phyloP scores from a whole-genome alignment of 1,140 invertebrate genomes.

The Pararge aegeria region DNA sequence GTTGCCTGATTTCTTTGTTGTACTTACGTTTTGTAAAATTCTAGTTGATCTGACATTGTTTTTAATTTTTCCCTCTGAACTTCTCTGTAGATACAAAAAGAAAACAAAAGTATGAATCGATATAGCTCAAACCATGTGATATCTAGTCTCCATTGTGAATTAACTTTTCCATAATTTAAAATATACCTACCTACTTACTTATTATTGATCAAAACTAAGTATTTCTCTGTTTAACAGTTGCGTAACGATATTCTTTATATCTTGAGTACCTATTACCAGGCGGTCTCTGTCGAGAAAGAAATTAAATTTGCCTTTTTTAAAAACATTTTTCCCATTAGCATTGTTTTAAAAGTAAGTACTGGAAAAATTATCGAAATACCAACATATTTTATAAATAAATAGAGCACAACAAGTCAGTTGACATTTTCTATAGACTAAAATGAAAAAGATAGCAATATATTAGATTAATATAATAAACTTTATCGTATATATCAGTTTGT shows the following conservation, averaged over 20 bases:
- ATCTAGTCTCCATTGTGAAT: slow-evolving; percentile 62
- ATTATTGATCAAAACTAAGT: not conserved
- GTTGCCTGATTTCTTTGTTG: not conserved
- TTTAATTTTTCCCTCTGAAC: not conserved
- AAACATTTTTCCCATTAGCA: not conserved
- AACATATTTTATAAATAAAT: slow-evolving; percentile 28
- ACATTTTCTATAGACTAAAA: slow-evolving; percentile 76
- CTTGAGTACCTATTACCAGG: not conserved
- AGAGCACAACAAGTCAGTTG: slow-evolving; percentile 57
- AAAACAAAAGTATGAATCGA: slow-evolving; percentile 38
- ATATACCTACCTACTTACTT: slow-evolving; percentile 1
- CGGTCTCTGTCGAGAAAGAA: not conserved
- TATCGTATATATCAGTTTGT: slow-evolving; percentile 76
- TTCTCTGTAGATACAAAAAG: slow-evolving; percentile 18
- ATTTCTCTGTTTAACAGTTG: slow-evolving; percentile 12
- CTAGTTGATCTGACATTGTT: not conserved
- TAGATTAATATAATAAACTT: slow-evolving; percentile 72
- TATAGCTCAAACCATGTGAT: slow-evolving; percentile 78
- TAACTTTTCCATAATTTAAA: slow-evolving; percentile 22
- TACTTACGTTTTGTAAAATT: not conserved
- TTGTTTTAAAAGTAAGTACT: not conserved
- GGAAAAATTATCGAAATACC: slow-evolving; percentile 14
- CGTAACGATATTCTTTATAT: slow-evolving; percentile 15
- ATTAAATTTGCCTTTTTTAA: not conserved
- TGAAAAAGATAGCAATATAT: slow-evolving; percentile 79